phyloP scores from a whole-genome alignment of 1,140 invertebrate species.

The Drosophila kohkoa region DNA sequence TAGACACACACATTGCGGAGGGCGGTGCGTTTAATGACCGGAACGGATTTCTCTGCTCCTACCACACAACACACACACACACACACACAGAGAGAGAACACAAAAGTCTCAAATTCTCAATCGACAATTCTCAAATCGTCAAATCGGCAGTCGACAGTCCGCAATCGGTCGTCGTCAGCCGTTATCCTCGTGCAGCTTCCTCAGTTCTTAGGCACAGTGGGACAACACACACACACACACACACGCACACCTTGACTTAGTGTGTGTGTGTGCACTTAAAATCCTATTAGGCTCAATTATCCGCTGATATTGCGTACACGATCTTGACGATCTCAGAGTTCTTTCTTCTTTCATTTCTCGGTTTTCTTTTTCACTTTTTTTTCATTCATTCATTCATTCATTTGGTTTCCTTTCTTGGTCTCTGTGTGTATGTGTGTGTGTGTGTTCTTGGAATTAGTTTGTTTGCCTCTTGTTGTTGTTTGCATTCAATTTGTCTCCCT shows the following conservation, averaged over 20 bases:
- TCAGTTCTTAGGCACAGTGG: constrained; percentile 63
- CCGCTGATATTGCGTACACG: constrained; percentile 83
- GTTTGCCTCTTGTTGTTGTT: constrained; percentile 50
- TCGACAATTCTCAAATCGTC: not conserved
- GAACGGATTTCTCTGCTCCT: constrained; percentile 70
- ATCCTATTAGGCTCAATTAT: constrained; percentile 84
- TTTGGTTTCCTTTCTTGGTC: constrained; percentile 33
- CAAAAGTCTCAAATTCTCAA: not conserved
- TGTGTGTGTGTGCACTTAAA: constrained; percentile 76
- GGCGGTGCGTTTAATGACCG: constrained; percentile 81
- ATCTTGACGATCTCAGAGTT: constrained; percentile 58
- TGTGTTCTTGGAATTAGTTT: constrained; percentile 73
- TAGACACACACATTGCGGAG: constrained; percentile 2
- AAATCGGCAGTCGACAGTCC: constrained; percentile 4
- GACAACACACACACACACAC: constrained; percentile 59
- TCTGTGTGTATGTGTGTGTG: constrained; percentile 48
- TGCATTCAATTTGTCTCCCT: constrained; percentile 75
- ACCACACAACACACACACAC: not conserved
- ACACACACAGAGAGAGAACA: not conserved
- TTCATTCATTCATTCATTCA: constrained; percentile 54
- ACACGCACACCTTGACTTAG: constrained; percentile 13
- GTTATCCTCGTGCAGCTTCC: constrained; percentile 71
- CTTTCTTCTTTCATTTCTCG: constrained; percentile 18
- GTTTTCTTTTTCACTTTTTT: constrained; percentile 40
- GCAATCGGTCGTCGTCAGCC: constrained; percentile 57